These are phyloP conservation scores for Chascanopsetta lugubris DNA, from an alignment of 2,113 vertebrate species.

Conservation along the genomic window DNA sequence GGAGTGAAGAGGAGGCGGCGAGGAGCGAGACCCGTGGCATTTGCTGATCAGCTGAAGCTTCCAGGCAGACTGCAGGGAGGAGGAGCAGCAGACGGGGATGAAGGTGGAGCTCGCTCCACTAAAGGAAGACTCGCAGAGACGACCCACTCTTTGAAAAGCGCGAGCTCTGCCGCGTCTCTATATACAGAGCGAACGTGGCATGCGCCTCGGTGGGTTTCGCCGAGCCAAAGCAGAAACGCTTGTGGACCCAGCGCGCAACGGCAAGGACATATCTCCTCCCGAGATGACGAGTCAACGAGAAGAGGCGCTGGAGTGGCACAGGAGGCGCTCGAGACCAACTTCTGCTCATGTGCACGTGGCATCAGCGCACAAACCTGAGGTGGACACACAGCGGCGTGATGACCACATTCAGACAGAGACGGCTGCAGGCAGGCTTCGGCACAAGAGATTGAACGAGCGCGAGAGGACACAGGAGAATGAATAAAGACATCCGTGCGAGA, in stretches of 20 bases:
- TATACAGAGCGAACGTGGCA: slow-evolving; percentile 21
- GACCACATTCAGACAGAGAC: no score
- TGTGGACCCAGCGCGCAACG: not conserved
- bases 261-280: not conserved
- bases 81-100: slow-evolving; percentile 61
- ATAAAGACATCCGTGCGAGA: no score
- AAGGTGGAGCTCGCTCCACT: slow-evolving; percentile 40
- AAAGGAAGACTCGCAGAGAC: slow-evolving; percentile 5
- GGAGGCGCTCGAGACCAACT: no score
- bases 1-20: slow-evolving; percentile 29
- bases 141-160: slow-evolving; percentile 1
- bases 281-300: not conserved
- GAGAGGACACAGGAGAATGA: no score
- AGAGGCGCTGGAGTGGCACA: no score
- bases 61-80: slow-evolving; percentile 52
- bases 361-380: no score
- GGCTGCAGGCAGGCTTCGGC: no score
- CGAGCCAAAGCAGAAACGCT: slow-evolving; percentile 15
- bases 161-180: slow-evolving; percentile 13
- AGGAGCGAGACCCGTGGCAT: slow-evolving; percentile 63
- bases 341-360: no score
- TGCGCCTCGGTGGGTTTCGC: slow-evolving; percentile 9
- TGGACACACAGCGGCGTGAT: no score
- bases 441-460: no score
- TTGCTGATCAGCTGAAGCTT: slow-evolving; percentile 66